These are phyloP conservation scores for Mimachlamys varia DNA, from an alignment of 2,888 invertebrate species.

Conservation along the genomic window DNA sequence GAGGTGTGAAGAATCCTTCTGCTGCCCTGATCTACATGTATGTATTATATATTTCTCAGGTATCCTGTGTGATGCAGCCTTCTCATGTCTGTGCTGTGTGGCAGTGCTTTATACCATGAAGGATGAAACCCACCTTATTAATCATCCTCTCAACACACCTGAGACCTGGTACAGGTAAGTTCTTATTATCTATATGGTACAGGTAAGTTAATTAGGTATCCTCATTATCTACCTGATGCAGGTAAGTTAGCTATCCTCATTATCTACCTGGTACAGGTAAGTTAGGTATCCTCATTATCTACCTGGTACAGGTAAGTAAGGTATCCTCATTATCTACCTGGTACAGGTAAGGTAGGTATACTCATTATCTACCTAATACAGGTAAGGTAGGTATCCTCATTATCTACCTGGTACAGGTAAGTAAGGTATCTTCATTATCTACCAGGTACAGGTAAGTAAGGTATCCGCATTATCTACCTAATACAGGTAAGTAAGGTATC, in stretches of 20 bases:
- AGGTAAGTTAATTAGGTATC: constrained; percentile 52
- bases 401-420: too few relatives aligned
- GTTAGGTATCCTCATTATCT: too few relatives aligned
- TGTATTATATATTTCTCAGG: too few relatives aligned
- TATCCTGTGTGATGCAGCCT: constrained; percentile 68
- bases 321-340: constrained; percentile 55
- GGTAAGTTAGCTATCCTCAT: too few relatives aligned
- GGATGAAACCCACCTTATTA: constrained; percentile 61
- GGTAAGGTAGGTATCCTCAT: too few relatives aligned
- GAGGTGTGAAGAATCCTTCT: too few relatives aligned
- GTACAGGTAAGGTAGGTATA: constrained; percentile 54
- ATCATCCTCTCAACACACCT: constrained; percentile 62
- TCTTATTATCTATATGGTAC: constrained; percentile 58
- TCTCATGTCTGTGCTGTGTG: constrained; percentile 67
- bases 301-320: constrained; percentile 65
- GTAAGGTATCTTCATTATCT: too few relatives aligned
- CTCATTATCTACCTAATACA: too few relatives aligned
- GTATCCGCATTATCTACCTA: background rate
- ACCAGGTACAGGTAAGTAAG: too few relatives aligned
- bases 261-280: too few relatives aligned
- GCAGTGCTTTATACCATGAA: constrained; percentile 70
- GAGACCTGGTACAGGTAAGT: constrained; percentile 66
- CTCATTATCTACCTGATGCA: background rate
- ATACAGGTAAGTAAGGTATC: too few relatives aligned
- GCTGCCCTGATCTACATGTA: too few relatives aligned